phyloP scores from a whole-genome alignment of 2,113 vertebrate species.

The Tympanuchus pallidicinctus region DNA sequence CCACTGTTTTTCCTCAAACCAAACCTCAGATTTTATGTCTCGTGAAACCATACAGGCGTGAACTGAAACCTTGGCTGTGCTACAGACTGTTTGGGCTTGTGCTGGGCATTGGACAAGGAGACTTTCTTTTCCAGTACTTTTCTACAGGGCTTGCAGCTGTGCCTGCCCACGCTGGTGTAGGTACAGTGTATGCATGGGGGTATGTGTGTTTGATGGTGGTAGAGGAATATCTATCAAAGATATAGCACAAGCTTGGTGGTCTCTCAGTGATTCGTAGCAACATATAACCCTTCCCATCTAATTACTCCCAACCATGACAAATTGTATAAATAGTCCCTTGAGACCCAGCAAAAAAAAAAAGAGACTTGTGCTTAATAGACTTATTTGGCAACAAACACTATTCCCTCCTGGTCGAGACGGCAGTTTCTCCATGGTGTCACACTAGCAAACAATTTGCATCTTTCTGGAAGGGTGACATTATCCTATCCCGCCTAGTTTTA shows the following conservation, averaged over 20 bases:
- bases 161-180: not conserved
- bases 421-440: slow-evolving; percentile 45
- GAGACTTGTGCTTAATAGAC: not conserved
- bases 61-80: not conserved
- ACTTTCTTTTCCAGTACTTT: not conserved
- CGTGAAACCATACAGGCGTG: not conserved
- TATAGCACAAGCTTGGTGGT: slow-evolving; percentile 12
- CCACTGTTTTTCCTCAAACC: not conserved
- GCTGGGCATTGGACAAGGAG: not conserved
- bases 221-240: not conserved
- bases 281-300: not conserved
- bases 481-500: slow-evolving; percentile 48
- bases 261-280: not conserved
- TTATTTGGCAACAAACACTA: not conserved
- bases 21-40: not conserved
- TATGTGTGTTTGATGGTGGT: accelerated
- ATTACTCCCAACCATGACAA: not conserved
- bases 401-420: not conserved
- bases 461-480: slow-evolving; percentile 28
- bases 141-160: not conserved
- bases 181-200: accelerated
- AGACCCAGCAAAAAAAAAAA: not conserved
- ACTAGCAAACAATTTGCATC: not conserved
- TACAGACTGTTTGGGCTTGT: not conserved
- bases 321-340: not conserved